phyloP scores from a whole-genome alignment of 2,888 invertebrate genomes.

The Ashinkailepas kermadecensis region DNA sequence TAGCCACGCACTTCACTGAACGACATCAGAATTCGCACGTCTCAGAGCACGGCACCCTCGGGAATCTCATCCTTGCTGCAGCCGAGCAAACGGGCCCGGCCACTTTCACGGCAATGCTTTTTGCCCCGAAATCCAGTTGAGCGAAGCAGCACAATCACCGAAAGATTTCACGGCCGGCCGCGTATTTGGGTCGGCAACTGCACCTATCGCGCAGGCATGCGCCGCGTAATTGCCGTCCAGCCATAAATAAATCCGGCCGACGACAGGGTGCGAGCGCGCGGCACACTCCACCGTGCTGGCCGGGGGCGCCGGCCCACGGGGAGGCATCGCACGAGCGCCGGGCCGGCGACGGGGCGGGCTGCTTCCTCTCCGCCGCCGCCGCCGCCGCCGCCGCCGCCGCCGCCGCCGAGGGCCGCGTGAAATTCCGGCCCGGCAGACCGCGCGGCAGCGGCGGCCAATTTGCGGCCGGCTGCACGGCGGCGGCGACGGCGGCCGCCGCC shows the following conservation, averaged over 20 bases:
- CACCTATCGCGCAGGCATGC: background rate
- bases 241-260: background rate
- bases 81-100: background rate
- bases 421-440: background rate
- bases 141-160: background rate
- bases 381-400: too few relatives aligned
- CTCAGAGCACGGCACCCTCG: too few relatives aligned
- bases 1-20: too few relatives aligned
- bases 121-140: background rate
- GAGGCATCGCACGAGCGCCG: background rate
- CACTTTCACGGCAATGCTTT: background rate
- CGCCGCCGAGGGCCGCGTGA: background rate
- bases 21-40: too few relatives aligned
- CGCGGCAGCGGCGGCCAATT: constrained; percentile 1
- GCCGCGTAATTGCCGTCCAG: background rate
- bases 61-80: too few relatives aligned
- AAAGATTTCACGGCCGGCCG: background rate
- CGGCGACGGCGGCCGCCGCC: background rate
- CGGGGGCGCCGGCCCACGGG: background rate
- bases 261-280: background rate
- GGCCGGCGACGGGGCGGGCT: too few relatives aligned
- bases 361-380: too few relatives aligned
- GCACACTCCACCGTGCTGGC: background rate
- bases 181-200: constrained; percentile 3
- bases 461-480: background rate